These are phyloP conservation scores for Antheraea assamensis DNA, from an alignment of 2,888 invertebrate genomes.

Conservation along the genomic window DNA sequence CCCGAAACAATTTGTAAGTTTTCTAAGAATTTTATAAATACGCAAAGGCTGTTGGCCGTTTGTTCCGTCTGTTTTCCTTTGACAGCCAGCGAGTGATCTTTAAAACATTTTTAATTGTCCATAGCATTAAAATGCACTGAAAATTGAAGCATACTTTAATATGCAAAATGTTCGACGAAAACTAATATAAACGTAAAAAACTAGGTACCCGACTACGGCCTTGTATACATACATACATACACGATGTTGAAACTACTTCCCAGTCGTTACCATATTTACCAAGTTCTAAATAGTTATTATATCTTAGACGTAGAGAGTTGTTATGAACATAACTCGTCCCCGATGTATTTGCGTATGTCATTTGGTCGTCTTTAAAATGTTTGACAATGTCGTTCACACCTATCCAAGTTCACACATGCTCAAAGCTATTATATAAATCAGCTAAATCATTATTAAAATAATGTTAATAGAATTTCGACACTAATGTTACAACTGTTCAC, in stretches of 20 bases:
- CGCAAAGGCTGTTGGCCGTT: neutral
- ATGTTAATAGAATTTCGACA: too few relatives aligned
- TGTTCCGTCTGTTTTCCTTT: neutral
- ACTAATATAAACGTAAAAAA: neutral
- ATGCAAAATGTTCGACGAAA: too few relatives aligned
- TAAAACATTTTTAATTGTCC: neutral
- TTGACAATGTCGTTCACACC: slow-evolving; percentile 9
- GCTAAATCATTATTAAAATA: neutral
- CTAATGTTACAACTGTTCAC: neutral
- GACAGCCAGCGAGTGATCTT: neutral
- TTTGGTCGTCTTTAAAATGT: neutral
- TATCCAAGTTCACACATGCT: neutral
- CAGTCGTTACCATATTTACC: neutral
- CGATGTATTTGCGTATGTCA: slow-evolving; percentile 1
- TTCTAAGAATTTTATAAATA: neutral
- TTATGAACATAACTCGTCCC: neutral
- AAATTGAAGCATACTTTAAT: neutral
- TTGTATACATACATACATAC: too few relatives aligned
- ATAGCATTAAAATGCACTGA: neutral
- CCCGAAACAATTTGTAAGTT: neutral
- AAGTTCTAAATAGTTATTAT: neutral
- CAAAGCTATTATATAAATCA: neutral
- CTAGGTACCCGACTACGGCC: neutral
- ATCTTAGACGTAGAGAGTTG: neutral
- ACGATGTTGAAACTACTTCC: neutral